Conservation (phyloP, 2,888 invertebrate genomes). For the Hydraecia micacea region DNA sequence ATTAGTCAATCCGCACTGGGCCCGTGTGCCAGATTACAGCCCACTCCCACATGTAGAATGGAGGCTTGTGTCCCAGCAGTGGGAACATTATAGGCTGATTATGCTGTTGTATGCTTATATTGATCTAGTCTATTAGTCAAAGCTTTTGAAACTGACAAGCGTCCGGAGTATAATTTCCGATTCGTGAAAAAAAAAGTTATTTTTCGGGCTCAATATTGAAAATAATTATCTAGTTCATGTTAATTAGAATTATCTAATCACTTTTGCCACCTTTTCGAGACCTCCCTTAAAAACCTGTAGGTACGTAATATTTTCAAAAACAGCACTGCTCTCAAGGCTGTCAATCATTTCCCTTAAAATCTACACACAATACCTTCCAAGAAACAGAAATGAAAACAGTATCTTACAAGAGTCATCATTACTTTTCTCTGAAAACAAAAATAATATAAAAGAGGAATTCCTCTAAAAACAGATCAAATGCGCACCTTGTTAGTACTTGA, state of each 20-base stretch:
- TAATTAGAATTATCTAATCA: neutral
- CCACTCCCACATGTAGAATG: neutral
- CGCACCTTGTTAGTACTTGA: slow-evolving; percentile 26
- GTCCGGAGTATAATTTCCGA: neutral
- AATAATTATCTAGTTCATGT: neutral
- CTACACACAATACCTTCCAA: neutral
- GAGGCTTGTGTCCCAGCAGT: neutral
- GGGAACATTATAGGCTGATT: neutral
- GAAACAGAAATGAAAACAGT: neutral
- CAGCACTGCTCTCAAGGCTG: neutral
- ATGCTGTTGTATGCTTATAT: neutral
- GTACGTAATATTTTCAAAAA: neutral
- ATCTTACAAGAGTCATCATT: neutral
- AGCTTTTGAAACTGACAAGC: neutral
- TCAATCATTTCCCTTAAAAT: neutral
- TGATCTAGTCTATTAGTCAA: neutral
- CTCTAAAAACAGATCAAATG: slow-evolving; percentile 26
- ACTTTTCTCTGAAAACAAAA: slow-evolving; percentile 6
- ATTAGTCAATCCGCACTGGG: neutral
- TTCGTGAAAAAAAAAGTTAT: neutral
- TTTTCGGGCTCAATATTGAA: neutral
- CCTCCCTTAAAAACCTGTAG: neutral
- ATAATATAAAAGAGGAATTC: neutral
- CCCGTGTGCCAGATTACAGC: neutral
- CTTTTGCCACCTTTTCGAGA: neutral